Evolutionary conservation across 1,140 invertebrate species (phyloP).

Genomic region (Sinella curviseta): DNA sequence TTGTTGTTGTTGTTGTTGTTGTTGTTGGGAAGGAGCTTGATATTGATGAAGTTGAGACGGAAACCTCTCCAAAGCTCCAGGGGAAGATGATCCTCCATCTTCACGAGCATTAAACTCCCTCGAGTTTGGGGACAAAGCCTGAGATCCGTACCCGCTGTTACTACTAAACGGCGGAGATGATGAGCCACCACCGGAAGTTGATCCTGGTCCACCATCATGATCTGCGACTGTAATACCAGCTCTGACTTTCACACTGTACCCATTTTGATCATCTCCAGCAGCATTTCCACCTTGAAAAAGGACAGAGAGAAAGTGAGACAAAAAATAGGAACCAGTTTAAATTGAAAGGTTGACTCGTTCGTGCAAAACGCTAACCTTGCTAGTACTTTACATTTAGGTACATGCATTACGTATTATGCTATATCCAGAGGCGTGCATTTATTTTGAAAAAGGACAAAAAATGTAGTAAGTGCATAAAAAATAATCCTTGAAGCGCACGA

Average conservation of each 20-base stretch:
- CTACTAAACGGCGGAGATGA: not conserved
- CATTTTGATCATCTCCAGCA: not conserved
- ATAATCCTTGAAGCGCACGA: no score
- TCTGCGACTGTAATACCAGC: not conserved
- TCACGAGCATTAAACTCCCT: not conserved
- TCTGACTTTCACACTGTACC: not conserved
- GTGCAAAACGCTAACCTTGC: no score
- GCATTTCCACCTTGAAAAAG: not conserved
- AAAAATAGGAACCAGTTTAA: no score
- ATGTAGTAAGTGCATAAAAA: no score
- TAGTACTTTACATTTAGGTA: no score
- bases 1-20: no score
- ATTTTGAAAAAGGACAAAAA: no score
- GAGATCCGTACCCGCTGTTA: not conserved
- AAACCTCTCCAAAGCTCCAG: not conserved
- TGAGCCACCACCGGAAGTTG: not conserved
- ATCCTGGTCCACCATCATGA: not conserved
- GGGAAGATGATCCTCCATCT: not conserved
- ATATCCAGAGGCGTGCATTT: no score
- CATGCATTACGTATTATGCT: no score
- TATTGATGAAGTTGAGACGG: not conserved
- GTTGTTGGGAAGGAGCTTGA: constrained; percentile 6
- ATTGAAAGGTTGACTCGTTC: no score
- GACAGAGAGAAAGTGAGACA: not conserved
- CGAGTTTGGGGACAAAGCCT: not conserved